Conservation (phyloP, 2,113 vertebrate species). For the Myiozetetes cayanensis region DNA sequence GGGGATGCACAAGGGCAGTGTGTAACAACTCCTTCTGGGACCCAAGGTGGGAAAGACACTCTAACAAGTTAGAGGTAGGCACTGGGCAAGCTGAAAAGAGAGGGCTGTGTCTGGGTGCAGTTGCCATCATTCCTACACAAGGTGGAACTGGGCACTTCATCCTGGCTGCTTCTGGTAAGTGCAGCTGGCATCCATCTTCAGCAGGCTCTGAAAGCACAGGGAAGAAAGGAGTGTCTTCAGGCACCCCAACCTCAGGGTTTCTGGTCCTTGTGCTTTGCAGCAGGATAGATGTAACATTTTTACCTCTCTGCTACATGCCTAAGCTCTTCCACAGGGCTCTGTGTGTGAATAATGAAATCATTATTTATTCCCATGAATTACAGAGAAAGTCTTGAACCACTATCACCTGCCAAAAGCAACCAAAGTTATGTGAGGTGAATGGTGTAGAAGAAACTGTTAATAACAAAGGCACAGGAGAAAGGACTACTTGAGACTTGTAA, state of each 20-base stretch:
- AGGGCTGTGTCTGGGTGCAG: neutral
- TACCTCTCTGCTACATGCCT: neutral
- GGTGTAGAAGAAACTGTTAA: neutral
- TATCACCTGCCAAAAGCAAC: neutral
- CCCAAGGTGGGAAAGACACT: neutral
- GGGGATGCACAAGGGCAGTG: neutral
- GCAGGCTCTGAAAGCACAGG: neutral
- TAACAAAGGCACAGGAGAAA: neutral
- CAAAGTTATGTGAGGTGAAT: neutral
- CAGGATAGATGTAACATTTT: neutral
- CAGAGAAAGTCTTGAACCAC: neutral
- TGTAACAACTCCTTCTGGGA: neutral
- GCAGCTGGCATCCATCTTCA: neutral
- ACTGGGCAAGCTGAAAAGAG: neutral
- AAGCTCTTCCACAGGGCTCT: neutral
- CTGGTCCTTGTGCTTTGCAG: neutral
- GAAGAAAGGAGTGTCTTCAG: neutral
- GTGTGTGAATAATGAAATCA: neutral
- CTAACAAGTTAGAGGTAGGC: neutral
- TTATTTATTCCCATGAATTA: neutral
- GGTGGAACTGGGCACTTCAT: neutral
- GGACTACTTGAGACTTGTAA: neutral
- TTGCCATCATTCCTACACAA: fast-evolving
- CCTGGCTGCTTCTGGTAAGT: neutral
- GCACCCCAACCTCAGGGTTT: fast-evolving